These are phyloP conservation scores for Crocidura indochinensis DNA, from an alignment of 2,797 vertebrate genomes.

Conservation along the genomic window DNA sequence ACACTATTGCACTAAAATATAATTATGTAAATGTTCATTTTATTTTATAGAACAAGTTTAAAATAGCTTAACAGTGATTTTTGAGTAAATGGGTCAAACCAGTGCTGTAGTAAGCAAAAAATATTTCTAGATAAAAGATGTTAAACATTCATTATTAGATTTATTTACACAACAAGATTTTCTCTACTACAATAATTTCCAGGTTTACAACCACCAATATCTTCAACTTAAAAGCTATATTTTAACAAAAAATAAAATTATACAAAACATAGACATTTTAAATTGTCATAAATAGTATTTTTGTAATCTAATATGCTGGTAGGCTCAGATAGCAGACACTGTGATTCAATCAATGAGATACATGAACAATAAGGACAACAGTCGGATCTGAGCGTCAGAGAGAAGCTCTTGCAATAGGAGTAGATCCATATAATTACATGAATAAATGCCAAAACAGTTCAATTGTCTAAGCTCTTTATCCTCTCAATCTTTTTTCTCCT, in stretches of 20 bases:
- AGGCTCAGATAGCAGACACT: background rate
- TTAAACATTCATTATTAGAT: slow-evolving; percentile 57
- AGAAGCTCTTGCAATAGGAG: too few species aligned
- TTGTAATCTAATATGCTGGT: background rate
- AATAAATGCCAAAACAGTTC: too few species aligned
- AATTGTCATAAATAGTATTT: background rate
- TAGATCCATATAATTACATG: too few species aligned
- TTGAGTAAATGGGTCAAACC: slow-evolving; percentile 77
- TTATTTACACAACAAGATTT: slow-evolving; percentile 77
- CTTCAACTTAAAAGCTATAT: slow-evolving; percentile 22
- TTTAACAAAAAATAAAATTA: background rate
- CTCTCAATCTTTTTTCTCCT: too few species aligned
- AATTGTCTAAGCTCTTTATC: too few species aligned
- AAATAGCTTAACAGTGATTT: slow-evolving; percentile 44
- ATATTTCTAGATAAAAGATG: slow-evolving; percentile 61
- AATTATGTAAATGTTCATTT: too few species aligned
- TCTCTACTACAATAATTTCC: slow-evolving; percentile 78
- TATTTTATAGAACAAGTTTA: too few species aligned
- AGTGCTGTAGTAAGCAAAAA: slow-evolving; percentile 68
- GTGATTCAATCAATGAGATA: background rate
- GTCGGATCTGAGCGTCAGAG: background rate
- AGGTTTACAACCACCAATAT: slow-evolving; percentile 67
- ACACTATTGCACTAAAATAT: background rate
- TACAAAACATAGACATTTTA: slow-evolving; percentile 39
- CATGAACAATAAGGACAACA: background rate